A percentile compares a stretch with the other conserved stretches of the same genome.
Conservation (phyloP, 1,140 invertebrate species). For the Druon quercuslanigerum region DNA sequence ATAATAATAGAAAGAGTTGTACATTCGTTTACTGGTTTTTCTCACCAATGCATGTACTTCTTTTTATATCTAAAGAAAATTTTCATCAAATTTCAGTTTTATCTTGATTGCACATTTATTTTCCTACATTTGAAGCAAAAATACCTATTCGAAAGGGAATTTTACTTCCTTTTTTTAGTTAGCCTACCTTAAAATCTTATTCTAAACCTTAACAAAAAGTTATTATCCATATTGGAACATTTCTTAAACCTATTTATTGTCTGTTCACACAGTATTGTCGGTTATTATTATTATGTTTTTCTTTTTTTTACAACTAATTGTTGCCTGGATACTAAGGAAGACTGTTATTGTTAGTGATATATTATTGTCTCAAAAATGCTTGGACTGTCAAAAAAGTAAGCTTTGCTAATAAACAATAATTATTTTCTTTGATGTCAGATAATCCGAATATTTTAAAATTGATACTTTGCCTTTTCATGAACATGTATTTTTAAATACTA, state of each 20-base stretch:
- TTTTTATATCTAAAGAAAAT: not conserved
- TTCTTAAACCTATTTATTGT: constrained; percentile 70
- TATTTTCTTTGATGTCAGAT: not conserved
- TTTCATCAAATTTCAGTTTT: not conserved
- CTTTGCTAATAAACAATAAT: not conserved
- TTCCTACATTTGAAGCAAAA: not conserved
- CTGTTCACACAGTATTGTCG: constrained; percentile 74
- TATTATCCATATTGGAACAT: constrained; percentile 68
- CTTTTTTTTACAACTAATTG: constrained; percentile 61
- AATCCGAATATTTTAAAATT: not conserved
- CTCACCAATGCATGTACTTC: too few relatives aligned
- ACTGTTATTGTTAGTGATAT: constrained; percentile 47
- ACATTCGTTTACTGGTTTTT: too few relatives aligned
- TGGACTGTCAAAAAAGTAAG: not conserved
- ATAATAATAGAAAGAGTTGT: too few relatives aligned
- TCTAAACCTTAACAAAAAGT: constrained; percentile 48
- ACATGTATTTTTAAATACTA: too few relatives aligned
- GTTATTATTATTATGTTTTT: constrained; percentile 65
- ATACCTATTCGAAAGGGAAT: not conserved
- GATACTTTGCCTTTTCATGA: too few relatives aligned
- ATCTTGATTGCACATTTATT: constrained; percentile 8
- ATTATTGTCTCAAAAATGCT: not conserved
- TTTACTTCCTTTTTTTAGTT: constrained; percentile 35
- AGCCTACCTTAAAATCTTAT: constrained; percentile 15
- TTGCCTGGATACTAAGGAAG: constrained; percentile 73